Evolutionary conservation across 1,140 invertebrate genomes (phyloP).

Genomic region (Drosophila albomicans): DNA sequence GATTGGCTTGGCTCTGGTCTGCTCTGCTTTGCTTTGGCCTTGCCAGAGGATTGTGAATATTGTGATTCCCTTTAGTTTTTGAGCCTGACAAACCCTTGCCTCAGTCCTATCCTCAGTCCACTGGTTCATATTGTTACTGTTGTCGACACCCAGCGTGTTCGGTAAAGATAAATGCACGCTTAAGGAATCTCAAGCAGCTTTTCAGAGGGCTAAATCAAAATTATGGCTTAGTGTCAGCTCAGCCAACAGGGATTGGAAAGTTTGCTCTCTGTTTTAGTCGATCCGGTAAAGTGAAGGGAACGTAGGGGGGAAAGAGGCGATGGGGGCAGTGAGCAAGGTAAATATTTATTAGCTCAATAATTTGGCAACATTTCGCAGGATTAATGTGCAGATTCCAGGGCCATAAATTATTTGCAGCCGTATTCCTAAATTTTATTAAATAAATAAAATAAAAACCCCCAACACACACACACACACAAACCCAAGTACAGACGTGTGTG

Average conservation of each 20-base stretch:
- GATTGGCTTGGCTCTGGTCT: not conserved
- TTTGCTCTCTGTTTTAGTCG: not conserved
- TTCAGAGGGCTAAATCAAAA: constrained; percentile 55
- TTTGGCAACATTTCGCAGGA: constrained; percentile 69
- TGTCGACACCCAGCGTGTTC: constrained; percentile 39
- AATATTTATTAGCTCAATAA: constrained; percentile 73
- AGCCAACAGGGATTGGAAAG: constrained; percentile 48
- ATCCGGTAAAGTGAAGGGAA: not conserved
- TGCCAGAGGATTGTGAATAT: constrained; percentile 31
- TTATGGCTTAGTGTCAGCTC: constrained; percentile 54
- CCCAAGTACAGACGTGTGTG: constrained; percentile 14
- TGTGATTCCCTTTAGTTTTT: constrained; percentile 35
- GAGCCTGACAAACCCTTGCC: constrained; percentile 21
- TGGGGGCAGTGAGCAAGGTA: constrained; percentile 40
- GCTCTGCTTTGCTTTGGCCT: not conserved
- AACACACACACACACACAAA: constrained; percentile 11
- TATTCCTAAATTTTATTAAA: constrained; percentile 65
- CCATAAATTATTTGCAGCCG: constrained; percentile 63
- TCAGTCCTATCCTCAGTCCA: not conserved
- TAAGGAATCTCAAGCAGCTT: constrained; percentile 53
- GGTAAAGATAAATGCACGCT: constrained; percentile 57
- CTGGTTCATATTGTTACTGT: not conserved
- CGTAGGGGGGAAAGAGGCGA: not conserved
- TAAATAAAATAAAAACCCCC: constrained; percentile 55
- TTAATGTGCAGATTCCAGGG: constrained; percentile 61